These are phyloP conservation scores for Anguilla megastoma DNA, from an alignment of 2,797 vertebrate species.

Conservation along the genomic window DNA sequence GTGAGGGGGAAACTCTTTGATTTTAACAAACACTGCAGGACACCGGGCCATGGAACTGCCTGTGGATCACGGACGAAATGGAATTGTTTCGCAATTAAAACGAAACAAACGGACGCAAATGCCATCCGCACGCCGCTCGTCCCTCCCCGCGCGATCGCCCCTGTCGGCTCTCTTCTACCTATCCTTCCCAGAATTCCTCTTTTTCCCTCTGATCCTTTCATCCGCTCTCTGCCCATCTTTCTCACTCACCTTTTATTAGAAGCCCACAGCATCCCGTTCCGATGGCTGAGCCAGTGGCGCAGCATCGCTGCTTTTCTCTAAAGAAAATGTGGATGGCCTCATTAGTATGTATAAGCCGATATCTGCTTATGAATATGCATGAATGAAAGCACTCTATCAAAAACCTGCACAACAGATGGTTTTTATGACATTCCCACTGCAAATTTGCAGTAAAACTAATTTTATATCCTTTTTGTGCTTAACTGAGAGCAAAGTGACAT, in stretches of 20 bases:
- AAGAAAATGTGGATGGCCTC: background rate
- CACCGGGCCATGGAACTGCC: background rate
- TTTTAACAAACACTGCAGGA: background rate
- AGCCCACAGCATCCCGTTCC: background rate
- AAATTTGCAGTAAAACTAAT: slow-evolving; percentile 39
- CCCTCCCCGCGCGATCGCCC: background rate
- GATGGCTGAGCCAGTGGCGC: background rate
- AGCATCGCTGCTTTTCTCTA: background rate
- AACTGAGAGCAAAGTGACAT: slow-evolving; percentile 19
- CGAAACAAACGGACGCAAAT: background rate
- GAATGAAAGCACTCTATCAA: slow-evolving; percentile 40
- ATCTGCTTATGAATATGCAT: slow-evolving; percentile 44
- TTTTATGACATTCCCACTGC: slow-evolving; percentile 38
- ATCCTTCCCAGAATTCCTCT: background rate
- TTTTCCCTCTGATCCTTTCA: background rate
- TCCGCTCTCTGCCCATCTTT: background rate
- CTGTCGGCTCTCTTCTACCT: background rate
- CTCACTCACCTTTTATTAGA: background rate
- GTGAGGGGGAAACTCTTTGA: background rate
- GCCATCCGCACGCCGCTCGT: background rate
- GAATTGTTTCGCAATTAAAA: background rate
- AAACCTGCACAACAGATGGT: slow-evolving; percentile 41
- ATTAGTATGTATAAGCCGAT: slow-evolving; percentile 22
- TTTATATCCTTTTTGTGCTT: background rate
- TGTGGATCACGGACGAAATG: background rate